Evolutionary conservation across 2,113 vertebrate genomes (phyloP).

Genomic region (Paramisgurnus dabryanus): DNA sequence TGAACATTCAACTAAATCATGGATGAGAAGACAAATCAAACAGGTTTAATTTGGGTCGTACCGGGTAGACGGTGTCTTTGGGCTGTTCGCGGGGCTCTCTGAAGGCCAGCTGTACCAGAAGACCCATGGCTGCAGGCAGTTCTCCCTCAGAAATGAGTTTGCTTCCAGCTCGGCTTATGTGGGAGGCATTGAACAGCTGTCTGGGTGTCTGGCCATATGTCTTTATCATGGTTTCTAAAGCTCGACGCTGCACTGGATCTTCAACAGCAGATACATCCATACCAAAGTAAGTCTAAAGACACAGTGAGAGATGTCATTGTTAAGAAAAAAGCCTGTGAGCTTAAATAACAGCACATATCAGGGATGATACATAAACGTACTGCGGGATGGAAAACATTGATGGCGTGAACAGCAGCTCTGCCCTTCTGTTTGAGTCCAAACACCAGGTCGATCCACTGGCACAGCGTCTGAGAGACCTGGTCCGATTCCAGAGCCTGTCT

Average conservation of each 20-base stretch:
- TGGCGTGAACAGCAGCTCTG: conserved; percentile 94
- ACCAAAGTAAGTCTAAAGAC: conserved; percentile 91
- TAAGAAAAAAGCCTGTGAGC: too few species aligned
- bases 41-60: conserved; percentile 59
- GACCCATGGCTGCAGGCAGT: conserved; percentile 92
- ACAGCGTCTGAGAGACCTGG: conserved; percentile 93
- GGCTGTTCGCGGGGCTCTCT: conserved; percentile 86
- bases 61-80: conserved; percentile 87
- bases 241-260: conserved; percentile 94
- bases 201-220: conserved; percentile 96
- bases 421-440: conserved; percentile 98
- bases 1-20: too few species aligned
- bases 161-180: conserved; percentile 81
- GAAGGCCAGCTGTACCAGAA: conserved; percentile 95
- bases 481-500: conserved; percentile 96
- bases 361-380: conserved; percentile 72
- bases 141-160: conserved; percentile 90
- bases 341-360: not conserved
- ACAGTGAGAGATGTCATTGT: not conserved
- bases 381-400: conserved; percentile 98
- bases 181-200: conserved; percentile 88
- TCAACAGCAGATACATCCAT: conserved; percentile 98
- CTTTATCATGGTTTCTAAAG: conserved; percentile 98
- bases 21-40: too few species aligned
- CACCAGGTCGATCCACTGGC: conserved; percentile 98